Percentiles rank a stretch among this genome's conserved stretches.
Evolutionary conservation across 2,888 invertebrate genomes (phyloP).

Genomic region (Steinernema carpocapsae): DNA sequence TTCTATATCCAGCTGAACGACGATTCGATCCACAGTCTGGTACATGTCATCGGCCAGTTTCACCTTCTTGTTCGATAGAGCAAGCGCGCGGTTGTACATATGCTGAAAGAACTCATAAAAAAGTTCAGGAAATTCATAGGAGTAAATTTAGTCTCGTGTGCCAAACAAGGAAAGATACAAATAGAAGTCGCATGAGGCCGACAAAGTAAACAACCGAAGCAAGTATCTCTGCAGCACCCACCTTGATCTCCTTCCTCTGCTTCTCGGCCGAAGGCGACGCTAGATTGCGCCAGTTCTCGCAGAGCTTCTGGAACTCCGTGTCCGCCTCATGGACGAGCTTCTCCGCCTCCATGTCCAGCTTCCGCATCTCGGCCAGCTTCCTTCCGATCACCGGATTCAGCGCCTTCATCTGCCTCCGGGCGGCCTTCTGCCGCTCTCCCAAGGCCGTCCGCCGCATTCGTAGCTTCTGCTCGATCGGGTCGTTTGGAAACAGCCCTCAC

Average conservation of each 20-base stretch:
- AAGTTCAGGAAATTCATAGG: no score
- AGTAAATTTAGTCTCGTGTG: no score
- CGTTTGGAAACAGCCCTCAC: no score
- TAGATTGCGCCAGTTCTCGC: constrained; percentile 19
- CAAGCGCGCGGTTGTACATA: constrained; percentile 14
- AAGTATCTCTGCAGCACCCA: not conserved
- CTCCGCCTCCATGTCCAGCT: constrained; percentile 4
- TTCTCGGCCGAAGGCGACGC: constrained; percentile 12
- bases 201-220: no score
- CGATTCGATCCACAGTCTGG: constrained; percentile 9
- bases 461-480: not conserved
- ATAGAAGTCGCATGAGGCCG: no score
- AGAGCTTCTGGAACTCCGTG: constrained; percentile 4
- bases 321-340: not conserved
- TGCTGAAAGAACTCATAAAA: constrained; percentile 4
- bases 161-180: no score
- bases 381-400: not conserved
- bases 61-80: constrained; percentile 26
- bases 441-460: not conserved
- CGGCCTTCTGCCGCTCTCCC: not conserved
- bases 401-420: not conserved
- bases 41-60: constrained; percentile 28
- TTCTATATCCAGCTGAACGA: constrained; percentile 12
- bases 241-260: constrained; percentile 18
- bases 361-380: constrained; percentile 4